phyloP scores from a whole-genome alignment of 2,888 invertebrate species.

The Darwinula stevensoni region DNA sequence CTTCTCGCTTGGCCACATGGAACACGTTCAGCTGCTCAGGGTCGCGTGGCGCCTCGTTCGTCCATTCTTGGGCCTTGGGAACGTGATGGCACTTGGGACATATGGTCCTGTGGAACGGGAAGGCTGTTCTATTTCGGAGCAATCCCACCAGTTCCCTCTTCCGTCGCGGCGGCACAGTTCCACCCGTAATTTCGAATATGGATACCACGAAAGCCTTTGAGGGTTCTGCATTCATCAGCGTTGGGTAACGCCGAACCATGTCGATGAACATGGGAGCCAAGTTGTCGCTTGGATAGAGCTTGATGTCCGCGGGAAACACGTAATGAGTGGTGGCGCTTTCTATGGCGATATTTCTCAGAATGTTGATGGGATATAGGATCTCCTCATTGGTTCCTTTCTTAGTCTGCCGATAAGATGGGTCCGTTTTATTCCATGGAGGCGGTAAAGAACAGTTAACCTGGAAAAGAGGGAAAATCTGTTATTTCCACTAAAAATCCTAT shows the following conservation, averaged over 20 bases:
- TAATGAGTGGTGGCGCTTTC: no score
- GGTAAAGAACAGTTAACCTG: no score
- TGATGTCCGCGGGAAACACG: no score
- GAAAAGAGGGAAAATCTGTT: no score
- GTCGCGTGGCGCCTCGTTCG: slow-evolving; percentile 26
- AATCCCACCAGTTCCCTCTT: slow-evolving; percentile 35
- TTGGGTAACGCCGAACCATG: slow-evolving; percentile 39
- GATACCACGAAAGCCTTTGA: slow-evolving; percentile 53
- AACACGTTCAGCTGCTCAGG: no score
- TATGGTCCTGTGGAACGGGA: slow-evolving; percentile 69
- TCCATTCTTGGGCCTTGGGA: slow-evolving; percentile 40
- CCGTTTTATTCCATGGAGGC: no score
- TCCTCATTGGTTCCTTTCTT: no score
- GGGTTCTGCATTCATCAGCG: no score
- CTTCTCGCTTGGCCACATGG: slow-evolving; percentile 49
- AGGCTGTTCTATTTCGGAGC: slow-evolving; percentile 42
- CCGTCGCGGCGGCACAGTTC: slow-evolving; percentile 16
- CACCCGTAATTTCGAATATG: slow-evolving; percentile 41
- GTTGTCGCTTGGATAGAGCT: slow-evolving; percentile 60
- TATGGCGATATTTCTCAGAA: slow-evolving; percentile 61
- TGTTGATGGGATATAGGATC: slow-evolving; percentile 75
- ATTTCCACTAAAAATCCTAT: no score
- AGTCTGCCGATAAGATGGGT: no score
- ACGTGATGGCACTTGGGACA: slow-evolving; percentile 53
- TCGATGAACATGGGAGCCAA: slow-evolving; percentile 48